Percentiles rank a stretch among this genome's conserved stretches.
Conservation (phyloP, 2,113 vertebrate genomes). For the Lichenostomus cassidix region DNA sequence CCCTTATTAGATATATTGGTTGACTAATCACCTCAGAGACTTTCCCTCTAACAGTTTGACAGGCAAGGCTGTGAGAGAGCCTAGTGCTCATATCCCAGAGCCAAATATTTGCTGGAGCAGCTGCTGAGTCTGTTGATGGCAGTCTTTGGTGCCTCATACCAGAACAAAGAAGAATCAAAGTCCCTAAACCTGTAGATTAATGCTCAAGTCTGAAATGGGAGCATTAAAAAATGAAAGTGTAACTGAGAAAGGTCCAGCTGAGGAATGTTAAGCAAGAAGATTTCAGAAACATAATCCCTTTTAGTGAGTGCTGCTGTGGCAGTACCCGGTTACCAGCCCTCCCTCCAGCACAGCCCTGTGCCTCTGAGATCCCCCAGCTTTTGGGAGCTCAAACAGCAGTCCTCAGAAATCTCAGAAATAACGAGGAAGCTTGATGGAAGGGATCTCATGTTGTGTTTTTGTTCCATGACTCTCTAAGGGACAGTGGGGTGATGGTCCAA, state of each 20-base stretch:
- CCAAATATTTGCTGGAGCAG: constrained; percentile 8
- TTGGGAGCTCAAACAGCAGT: too few relatives aligned
- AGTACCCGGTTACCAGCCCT: not conserved
- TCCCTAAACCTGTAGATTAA: constrained; percentile 41
- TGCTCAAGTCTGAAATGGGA: constrained; percentile 23
- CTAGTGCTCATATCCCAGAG: not conserved
- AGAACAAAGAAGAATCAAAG: constrained; percentile 33
- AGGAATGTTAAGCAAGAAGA: constrained; percentile 32
- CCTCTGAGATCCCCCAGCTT: not conserved
- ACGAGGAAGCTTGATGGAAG: not conserved
- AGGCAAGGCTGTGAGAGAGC: not conserved
- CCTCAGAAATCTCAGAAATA: not conserved
- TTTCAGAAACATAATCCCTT: constrained; percentile 2
- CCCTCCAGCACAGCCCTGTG: not conserved
- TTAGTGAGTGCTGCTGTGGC: not conserved
- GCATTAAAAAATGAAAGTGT: constrained; percentile 33
- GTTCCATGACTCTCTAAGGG: not conserved
- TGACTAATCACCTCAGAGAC: constrained; percentile 48
- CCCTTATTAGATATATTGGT: constrained; percentile 21
- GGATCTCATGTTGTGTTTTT: not conserved
- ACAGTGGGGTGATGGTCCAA: not conserved
- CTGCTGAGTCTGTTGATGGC: constrained; percentile 5
- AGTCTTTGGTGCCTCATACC: not conserved
- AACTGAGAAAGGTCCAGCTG: not conserved
- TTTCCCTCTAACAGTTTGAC: not conserved